Base-by-base conservation (phyloP, 2,113 vertebrate species). In the Paratilapia polleni region DNA sequence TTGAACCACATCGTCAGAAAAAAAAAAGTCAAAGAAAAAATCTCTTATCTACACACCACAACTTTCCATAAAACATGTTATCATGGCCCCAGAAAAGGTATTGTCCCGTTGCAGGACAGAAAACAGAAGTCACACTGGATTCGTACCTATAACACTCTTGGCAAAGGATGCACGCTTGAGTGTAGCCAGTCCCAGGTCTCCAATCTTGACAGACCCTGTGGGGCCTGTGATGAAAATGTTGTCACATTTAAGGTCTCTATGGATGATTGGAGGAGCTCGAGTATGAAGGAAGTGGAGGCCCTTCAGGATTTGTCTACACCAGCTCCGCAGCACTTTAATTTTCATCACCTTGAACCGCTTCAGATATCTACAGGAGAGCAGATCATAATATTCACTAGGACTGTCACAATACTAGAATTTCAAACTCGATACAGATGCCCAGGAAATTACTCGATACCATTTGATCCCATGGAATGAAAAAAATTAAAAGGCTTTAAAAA, bases 301-400 rank as follows among this genome's bases (percentile, higher is more conserved):
- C 93, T 99, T 99, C 88, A 99, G 95, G 87, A 99, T 99, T 92
- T 99, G 98, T 85, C 98, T 96, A 92, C 98, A 99, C 98, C 98
- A 99, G 94, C 98, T 99, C 75, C 98, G 96, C 2, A 99, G 93
- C 3, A 99, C 98, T 96, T 99, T 99, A 85, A 99, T 99, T 96
- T 99, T 99, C 98, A 99, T 99, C 95, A 99, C 97, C 91, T 99
- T 99, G 94, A 99, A 99, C 89, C 98, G 96, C 94, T 99, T 99
- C 90, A 99, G 95, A 89, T 99, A 99, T 91, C 98, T 99, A 77
- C 8, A 87, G 80, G 31, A 80, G 8, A 82, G 85, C 4, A 77
- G 20, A 85, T 24, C 15, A 78, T 9, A 1, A 43, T 75, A 57
- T 63, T 58, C 9, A 79, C 4, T 28, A 49, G 64, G 24, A 5